A percentile compares a stretch with the other conserved stretches of the same genome.
Evolutionary conservation across 2,888 invertebrate genomes (phyloP).

Genomic region (Alviniconcha strummeri): DNA sequence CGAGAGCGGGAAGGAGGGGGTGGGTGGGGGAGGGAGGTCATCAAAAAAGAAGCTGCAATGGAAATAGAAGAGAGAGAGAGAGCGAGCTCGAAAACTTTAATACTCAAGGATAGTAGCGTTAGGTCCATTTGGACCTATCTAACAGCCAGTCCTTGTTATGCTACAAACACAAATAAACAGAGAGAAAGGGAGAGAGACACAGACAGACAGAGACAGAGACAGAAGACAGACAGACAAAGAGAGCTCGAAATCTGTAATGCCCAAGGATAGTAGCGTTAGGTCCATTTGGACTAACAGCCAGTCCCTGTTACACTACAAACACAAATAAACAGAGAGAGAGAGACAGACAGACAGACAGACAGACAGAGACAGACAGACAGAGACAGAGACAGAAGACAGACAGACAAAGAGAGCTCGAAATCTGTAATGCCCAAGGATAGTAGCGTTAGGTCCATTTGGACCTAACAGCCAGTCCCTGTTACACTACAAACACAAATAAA

Average conservation of each 20-base stretch:
- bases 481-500: too few relatives aligned
- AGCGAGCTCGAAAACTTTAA: background rate
- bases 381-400: background rate
- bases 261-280: too few relatives aligned
- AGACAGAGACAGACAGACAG: constrained; percentile 6
- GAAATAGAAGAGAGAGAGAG: background rate
- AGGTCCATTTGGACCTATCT: too few relatives aligned
- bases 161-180: background rate
- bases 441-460: too few relatives aligned
- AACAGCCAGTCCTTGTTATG: background rate
- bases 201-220: background rate
- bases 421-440: too few relatives aligned
- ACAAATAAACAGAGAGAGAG: constrained; percentile 1
- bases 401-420: background rate
- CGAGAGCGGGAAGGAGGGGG: background rate
- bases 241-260: too few relatives aligned
- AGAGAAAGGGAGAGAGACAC: background rate
- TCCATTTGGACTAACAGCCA: too few relatives aligned
- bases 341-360: background rate
- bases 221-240: background rate
- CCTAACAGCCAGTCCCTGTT: too few relatives aligned
- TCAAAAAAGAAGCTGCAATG: background rate
- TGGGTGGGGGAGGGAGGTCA: background rate
- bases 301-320: too few relatives aligned
- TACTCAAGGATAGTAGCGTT: too few relatives aligned